A percentile compares a stretch with the other conserved stretches of the same genome.
Evolutionary conservation across 2,797 vertebrate genomes (phyloP).

Genomic region (Bufotes viridis): DNA sequence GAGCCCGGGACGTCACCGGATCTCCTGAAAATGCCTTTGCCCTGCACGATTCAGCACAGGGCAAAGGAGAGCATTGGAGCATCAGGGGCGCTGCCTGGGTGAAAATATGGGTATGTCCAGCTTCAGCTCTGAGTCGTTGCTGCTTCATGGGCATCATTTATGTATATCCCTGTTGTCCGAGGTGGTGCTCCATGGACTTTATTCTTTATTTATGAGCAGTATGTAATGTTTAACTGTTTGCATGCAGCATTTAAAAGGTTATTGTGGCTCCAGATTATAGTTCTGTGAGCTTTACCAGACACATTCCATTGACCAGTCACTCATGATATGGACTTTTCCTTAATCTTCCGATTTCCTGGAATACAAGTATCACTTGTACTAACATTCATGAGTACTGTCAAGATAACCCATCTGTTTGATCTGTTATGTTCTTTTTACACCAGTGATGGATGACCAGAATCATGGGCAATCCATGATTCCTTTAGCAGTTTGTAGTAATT

Average conservation of each 20-base stretch:
- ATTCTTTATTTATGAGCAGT: constrained; percentile 19
- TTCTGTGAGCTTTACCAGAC: not conserved
- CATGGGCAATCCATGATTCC: not conserved
- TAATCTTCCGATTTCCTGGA: not conserved
- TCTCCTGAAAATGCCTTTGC: no score
- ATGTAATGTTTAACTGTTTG: not conserved
- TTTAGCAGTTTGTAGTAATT: not conserved
- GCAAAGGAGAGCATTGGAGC: no score
- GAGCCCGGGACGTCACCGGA: no score
- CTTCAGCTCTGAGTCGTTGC: not conserved
- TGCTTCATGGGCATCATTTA: constrained; percentile 7
- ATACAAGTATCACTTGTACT: not conserved
- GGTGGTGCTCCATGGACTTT: constrained; percentile 11
- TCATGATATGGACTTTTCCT: not conserved
- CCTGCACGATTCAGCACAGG: no score
- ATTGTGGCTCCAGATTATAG: constrained; percentile 11
- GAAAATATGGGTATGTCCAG: no score
- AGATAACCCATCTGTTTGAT: not conserved
- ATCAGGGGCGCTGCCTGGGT: no score
- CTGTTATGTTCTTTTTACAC: not conserved
- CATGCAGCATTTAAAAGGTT: constrained; percentile 3
- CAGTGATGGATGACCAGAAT: not conserved
- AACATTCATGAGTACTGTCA: not conserved
- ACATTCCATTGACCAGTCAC: not conserved
- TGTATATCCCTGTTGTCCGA: constrained; percentile 23